These are phyloP conservation scores for Bryconaethiops microstoma DNA, from an alignment of 2,797 vertebrate genomes.

Conservation along the genomic window DNA sequence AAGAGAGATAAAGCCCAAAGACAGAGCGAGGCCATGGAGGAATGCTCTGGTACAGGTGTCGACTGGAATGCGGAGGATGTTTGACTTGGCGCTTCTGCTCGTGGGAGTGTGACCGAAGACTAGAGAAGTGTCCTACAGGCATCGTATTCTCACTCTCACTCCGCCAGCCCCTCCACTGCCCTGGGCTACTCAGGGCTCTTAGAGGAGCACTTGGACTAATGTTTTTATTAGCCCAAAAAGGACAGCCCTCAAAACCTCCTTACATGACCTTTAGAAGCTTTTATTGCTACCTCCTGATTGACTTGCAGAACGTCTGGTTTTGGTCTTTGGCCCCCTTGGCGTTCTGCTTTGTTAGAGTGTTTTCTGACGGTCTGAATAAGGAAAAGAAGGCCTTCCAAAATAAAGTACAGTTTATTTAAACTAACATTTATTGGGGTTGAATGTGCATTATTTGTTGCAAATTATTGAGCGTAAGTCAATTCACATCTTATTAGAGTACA, in stretches of 20 bases:
- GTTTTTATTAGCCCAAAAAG: constrained; percentile 51
- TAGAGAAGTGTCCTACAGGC: constrained; percentile 60
- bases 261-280: constrained; percentile 37
- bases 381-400: neutral
- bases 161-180: constrained; percentile 42
- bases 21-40: constrained; percentile 29
- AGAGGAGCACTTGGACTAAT: constrained; percentile 52
- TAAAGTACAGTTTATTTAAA: neutral
- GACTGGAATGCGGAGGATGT: constrained; percentile 58
- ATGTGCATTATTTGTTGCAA: no score
- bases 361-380: neutral
- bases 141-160: constrained; percentile 55
- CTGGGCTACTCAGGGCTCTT: constrained; percentile 46
- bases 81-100: constrained; percentile 61
- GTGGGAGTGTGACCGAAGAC: constrained; percentile 56
- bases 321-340: neutral
- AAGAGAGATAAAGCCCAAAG: constrained; percentile 52
- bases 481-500: no score
- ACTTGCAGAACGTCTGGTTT: neutral
- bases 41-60: constrained; percentile 62
- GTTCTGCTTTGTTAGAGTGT: neutral
- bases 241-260: constrained; percentile 48
- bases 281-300: constrained; percentile 14
- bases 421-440: no score
- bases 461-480: no score